Percentiles rank a stretch among this genome's conserved stretches.
These are phyloP conservation scores for Propithecus perrieri DNA, from an alignment of 2,797 vertebrate genomes.

Conservation along the genomic window DNA sequence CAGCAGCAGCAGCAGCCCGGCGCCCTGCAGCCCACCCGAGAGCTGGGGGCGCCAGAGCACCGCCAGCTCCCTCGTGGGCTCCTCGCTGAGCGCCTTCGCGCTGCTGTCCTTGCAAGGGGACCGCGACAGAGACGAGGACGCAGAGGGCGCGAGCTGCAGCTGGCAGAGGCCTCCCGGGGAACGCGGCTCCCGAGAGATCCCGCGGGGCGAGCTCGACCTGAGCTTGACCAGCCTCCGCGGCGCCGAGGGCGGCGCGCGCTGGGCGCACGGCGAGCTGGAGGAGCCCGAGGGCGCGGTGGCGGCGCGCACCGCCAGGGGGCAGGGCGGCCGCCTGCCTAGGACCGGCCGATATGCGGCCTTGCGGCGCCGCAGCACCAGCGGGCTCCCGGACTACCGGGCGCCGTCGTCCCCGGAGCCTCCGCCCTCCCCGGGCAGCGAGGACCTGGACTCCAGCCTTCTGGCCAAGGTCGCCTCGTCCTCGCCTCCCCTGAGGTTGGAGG, in stretches of 20 bases:
- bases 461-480: constrained; percentile 86
- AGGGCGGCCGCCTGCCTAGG: constrained; percentile 74
- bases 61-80: constrained; percentile 91
- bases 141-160: constrained; percentile 66
- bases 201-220: constrained; percentile 81
- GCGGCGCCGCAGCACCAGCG: constrained; percentile 86
- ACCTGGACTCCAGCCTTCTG: constrained; percentile 85
- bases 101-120: constrained; percentile 93
- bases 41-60: constrained; percentile 84
- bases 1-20: constrained; percentile 74
- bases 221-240: constrained; percentile 82
- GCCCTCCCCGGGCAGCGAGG: constrained; percentile 76
- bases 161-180: constrained; percentile 78
- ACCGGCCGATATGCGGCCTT: constrained; percentile 63
- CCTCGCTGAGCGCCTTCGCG: constrained; percentile 94
- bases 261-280: not conserved
- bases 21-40: constrained; percentile 77
- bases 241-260: not conserved
- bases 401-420: constrained; percentile 77
- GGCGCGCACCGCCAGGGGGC: constrained; percentile 1
- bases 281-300: constrained; percentile 43
- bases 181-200: constrained; percentile 79
- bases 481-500: constrained; percentile 80
- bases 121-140: constrained; percentile 61
- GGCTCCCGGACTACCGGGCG: constrained; percentile 80